These are phyloP conservation scores for Leistus spinibarbis DNA, from an alignment of 2,888 invertebrate species.

Conservation along the genomic window DNA sequence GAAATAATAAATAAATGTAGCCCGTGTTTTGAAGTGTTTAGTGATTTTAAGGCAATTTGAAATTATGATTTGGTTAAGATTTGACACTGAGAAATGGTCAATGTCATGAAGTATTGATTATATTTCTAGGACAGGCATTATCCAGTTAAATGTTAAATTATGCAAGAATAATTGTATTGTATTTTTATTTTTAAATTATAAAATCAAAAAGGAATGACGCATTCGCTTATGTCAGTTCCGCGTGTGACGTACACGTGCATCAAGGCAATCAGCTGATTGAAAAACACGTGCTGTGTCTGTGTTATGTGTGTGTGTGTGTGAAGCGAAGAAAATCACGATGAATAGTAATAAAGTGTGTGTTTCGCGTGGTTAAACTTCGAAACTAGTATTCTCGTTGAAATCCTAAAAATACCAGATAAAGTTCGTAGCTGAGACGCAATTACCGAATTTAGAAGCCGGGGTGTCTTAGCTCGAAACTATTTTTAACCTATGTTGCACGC, in stretches of 20 bases:
- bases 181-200: background rate
- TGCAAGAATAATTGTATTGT: background rate
- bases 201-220: slow-evolving; percentile 16
- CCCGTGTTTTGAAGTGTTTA: too few relatives aligned
- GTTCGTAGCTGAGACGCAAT: slow-evolving; percentile 51
- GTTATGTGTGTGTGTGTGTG: slow-evolving; percentile 18
- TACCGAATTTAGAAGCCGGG: slow-evolving; percentile 56
- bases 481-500: slow-evolving; percentile 53
- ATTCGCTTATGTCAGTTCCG: slow-evolving; percentile 16
- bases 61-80: background rate
- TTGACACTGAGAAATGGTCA: background rate
- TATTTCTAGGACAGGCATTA: background rate
- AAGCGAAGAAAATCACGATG: background rate
- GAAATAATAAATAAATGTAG: too few relatives aligned
- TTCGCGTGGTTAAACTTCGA: slow-evolving; percentile 32
- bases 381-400: slow-evolving; percentile 22
- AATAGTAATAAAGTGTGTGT: slow-evolving; percentile 5
- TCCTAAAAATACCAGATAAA: slow-evolving; percentile 54
- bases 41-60: too few relatives aligned
- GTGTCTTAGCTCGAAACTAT: slow-evolving; percentile 51
- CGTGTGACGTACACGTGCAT: slow-evolving; percentile 24
- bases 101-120: slow-evolving; percentile 7
- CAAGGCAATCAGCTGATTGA: slow-evolving; percentile 26
- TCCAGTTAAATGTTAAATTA: background rate
- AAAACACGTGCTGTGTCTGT: slow-evolving; percentile 28